A percentile compares a stretch with the other conserved stretches of the same genome.
These are phyloP conservation scores for Ophioninae sp. DNA, from an alignment of 2,888 invertebrate species.

Conservation along the genomic window DNA sequence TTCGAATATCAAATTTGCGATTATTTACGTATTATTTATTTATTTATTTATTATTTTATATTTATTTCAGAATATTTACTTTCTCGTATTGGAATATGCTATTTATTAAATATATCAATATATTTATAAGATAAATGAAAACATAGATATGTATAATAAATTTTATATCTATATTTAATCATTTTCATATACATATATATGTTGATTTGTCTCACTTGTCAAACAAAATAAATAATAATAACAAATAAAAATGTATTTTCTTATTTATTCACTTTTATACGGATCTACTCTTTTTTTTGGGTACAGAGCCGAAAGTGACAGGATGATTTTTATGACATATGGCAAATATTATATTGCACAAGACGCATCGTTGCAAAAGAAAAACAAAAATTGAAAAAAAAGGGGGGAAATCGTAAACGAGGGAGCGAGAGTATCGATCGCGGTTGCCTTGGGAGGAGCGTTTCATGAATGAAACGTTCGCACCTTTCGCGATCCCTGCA, in stretches of 20 bases:
- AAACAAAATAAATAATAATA: too few species aligned
- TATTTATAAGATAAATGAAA: too few species aligned
- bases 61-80: not conserved
- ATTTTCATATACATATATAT: too few species aligned
- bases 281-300: not conserved
- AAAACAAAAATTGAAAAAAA: slow-evolving; percentile 6
- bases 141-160: too few species aligned
- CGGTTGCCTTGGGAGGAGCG: slow-evolving; percentile 17
- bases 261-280: too few species aligned
- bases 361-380: slow-evolving; percentile 34
- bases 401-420: not conserved
- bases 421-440: slow-evolving; percentile 46
- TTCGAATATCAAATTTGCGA: slow-evolving; percentile 7
- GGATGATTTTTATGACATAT: slow-evolving; percentile 40
- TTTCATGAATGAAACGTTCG: slow-evolving; percentile 58
- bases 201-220: too few species aligned
- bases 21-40: not conserved
- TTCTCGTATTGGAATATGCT: too few species aligned
- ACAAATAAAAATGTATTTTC: not conserved
- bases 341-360: slow-evolving; percentile 39
- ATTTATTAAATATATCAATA: too few species aligned
- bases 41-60: not conserved
- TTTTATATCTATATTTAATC: too few species aligned
- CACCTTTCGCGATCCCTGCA: slow-evolving; percentile 8
- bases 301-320: not conserved